Evolutionary conservation across 30 jellyfish, hydroid and myxozoan genomes (phyloP).

Genomic region (Hydractinia echinata): DNA sequence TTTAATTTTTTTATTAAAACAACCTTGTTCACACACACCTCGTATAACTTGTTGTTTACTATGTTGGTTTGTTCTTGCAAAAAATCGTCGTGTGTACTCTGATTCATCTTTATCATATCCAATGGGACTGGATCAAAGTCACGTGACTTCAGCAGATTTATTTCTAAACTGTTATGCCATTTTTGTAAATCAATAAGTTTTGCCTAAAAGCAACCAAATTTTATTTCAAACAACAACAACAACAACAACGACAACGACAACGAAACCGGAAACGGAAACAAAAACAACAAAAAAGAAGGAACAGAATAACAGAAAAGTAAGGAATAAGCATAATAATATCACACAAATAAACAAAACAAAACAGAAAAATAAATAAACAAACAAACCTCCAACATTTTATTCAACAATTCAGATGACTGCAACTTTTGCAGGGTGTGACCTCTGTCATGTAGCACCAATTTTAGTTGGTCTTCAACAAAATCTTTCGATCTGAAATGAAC

Average conservation of each 20-base stretch:
- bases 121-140: slow-evolving; percentile 9
- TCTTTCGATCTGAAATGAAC: slow-evolving; percentile 14
- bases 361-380: not conserved
- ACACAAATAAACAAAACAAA: too few species aligned
- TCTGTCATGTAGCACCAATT: slow-evolving; percentile 23
- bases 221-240: too few species aligned
- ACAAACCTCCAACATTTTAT: slow-evolving; percentile 23
- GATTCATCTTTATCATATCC: not conserved
- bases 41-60: slow-evolving; percentile 3
- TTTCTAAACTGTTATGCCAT: slow-evolving; percentile 64
- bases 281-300: too few species aligned
- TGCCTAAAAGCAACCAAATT: slow-evolving; percentile 24
- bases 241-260: too few species aligned
- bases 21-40: too few species aligned
- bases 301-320: too few species aligned
- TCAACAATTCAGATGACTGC: slow-evolving; percentile 14
- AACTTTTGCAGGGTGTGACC: slow-evolving; percentile 31
- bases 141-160: slow-evolving; percentile 29
- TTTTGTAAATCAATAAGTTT: slow-evolving; percentile 53
- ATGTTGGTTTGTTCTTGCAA: not conserved
- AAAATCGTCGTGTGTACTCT: not conserved
- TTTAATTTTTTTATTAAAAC: too few species aligned
- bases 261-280: too few species aligned
- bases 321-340: too few species aligned
- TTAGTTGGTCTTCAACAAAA: slow-evolving; percentile 22